phyloP scores from a whole-genome alignment of 30 jellyfish, hydroid and myxozoan species.

The Mastigias papua region DNA sequence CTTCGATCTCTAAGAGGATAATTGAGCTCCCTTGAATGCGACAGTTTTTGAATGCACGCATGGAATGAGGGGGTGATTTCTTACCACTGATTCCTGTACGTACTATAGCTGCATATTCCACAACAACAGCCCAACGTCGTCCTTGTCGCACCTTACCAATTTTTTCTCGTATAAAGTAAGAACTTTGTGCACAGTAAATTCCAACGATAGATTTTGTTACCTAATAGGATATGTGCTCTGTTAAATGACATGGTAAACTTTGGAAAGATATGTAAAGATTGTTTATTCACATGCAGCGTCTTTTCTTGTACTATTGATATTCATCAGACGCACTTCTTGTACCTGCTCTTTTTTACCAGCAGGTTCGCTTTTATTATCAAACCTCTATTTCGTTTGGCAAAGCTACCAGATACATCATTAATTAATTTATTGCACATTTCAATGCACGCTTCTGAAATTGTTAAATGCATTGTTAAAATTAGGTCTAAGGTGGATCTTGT shows the following conservation, averaged over 20 bases:
- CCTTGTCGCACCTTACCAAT: background rate
- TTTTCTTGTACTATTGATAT: constrained; percentile 58
- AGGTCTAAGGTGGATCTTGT: background rate
- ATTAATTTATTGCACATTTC: constrained; percentile 12
- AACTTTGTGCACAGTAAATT: background rate
- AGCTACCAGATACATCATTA: background rate
- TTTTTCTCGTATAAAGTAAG: background rate
- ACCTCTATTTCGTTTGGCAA: constrained; percentile 5
- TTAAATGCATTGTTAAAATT: background rate
- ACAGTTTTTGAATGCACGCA: background rate
- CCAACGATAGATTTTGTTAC: background rate
- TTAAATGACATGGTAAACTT: background rate
- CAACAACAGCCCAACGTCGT: background rate
- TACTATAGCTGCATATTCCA: background rate
- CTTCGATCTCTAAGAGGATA: too few relatives aligned
- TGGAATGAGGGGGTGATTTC: background rate
- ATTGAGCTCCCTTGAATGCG: background rate
- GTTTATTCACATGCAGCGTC: constrained; percentile 52
- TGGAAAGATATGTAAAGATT: background rate
- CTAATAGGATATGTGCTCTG: background rate
- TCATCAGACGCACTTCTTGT: constrained; percentile 8
- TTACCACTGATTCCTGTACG: background rate
- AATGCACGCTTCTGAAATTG: constrained; percentile 31
- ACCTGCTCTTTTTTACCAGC: constrained; percentile 23
- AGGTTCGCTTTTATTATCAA: constrained; percentile 24